phyloP scores from a whole-genome alignment of 2,888 invertebrate genomes.

The Callimorpha dominula region DNA sequence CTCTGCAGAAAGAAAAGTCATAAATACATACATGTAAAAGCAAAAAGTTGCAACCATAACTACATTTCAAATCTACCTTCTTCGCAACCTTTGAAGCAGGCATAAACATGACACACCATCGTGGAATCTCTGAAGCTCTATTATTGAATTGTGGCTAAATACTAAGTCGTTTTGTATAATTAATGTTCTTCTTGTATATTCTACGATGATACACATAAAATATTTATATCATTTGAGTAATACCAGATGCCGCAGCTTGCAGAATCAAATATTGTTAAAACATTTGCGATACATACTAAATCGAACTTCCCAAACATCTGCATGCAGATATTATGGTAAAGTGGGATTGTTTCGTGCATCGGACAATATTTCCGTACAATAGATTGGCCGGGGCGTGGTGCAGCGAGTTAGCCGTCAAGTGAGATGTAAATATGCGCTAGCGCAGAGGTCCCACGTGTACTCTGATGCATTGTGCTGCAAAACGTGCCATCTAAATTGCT shows the following conservation, averaged over 20 bases:
- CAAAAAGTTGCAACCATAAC: neutral
- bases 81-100: constrained; percentile 1
- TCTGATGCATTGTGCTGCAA: constrained; percentile 34
- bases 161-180: constrained; percentile 23
- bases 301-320: constrained; percentile 75
- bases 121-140: constrained; percentile 18
- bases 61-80: neutral
- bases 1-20: neutral
- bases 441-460: constrained; percentile 57
- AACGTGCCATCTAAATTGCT: constrained; percentile 27
- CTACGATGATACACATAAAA: constrained; percentile 25
- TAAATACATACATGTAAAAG: neutral
- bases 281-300: constrained; percentile 46
- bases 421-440: constrained; percentile 71
- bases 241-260: constrained; percentile 15
- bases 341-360: constrained; percentile 80
- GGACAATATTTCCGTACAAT: constrained; percentile 82
- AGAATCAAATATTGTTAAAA: constrained; percentile 47
- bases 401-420: constrained; percentile 72
- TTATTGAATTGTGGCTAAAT: constrained; percentile 21
- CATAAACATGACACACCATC: constrained; percentile 18
- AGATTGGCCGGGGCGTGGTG: constrained; percentile 68
- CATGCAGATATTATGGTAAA: constrained; percentile 80
- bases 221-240: constrained; percentile 27
- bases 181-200: constrained; percentile 23